Conservation (phyloP, 2,113 vertebrate species). For the Poeciliopsis prolifica region DNA sequence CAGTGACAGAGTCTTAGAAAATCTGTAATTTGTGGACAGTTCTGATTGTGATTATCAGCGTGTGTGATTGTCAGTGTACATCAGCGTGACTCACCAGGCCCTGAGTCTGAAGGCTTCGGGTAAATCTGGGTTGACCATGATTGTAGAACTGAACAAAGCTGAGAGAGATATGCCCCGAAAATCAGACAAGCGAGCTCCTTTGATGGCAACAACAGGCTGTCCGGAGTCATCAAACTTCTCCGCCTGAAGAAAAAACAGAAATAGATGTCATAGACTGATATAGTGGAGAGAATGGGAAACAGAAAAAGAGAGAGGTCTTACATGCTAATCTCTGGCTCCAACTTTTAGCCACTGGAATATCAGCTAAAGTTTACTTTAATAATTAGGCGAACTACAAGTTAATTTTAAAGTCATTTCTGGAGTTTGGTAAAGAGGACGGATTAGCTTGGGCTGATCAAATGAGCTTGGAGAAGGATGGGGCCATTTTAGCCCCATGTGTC, state of each 20-base stretch:
- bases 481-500: constrained; percentile 58
- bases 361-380: constrained; percentile 47
- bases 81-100: constrained; percentile 84
- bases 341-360: constrained; percentile 31
- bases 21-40: neutral
- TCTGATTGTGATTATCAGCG: constrained; percentile 19
- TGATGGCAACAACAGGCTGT: constrained; percentile 90
- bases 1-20: neutral
- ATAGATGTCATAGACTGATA: constrained; percentile 21
- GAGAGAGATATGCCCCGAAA: constrained; percentile 92
- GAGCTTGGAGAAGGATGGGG: constrained; percentile 66
- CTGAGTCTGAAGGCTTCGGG: constrained; percentile 89
- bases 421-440: constrained; percentile 59
- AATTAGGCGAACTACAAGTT: constrained; percentile 66
- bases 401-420: constrained; percentile 69
- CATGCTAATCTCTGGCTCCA: constrained; percentile 12
- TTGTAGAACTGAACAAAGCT: constrained; percentile 85
- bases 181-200: constrained; percentile 90
- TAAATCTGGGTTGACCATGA: constrained; percentile 91
- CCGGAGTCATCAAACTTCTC: constrained; percentile 88
- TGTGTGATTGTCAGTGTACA: constrained; percentile 8
- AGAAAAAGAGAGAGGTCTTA: constrained; percentile 6
- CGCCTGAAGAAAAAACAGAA: constrained; percentile 77
- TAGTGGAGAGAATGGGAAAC: constrained; percentile 19
- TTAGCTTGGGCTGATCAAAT: constrained; percentile 63